A percentile compares a stretch with the other conserved stretches of the same genome.
Conservation (phyloP, 1,140 invertebrate species). For the Hylyphantes graminicola region DNA sequence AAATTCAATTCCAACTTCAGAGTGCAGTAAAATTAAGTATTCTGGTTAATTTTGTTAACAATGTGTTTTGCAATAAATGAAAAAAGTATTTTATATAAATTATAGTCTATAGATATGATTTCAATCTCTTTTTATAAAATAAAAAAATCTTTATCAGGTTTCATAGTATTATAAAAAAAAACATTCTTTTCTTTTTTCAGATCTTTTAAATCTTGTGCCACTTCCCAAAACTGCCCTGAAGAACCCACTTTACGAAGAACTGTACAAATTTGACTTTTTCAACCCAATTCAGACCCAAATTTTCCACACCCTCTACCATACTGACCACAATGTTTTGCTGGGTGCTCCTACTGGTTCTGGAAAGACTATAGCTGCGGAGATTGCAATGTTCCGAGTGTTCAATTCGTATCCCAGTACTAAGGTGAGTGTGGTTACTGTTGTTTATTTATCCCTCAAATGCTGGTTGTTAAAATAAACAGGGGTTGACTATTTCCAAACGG, state of each 20-base stretch:
- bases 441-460: too few species aligned
- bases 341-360: constrained; percentile 99
- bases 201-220: constrained; percentile 90
- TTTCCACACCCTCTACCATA: constrained; percentile 96
- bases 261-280: constrained; percentile 94
- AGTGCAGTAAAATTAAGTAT: too few species aligned
- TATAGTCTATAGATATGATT: neutral
- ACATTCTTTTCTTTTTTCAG: constrained; percentile 67
- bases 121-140: neutral
- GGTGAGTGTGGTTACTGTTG: constrained; percentile 72
- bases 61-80: neutral
- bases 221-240: constrained; percentile 86
- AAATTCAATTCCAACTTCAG: too few species aligned
- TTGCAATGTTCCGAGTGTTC: constrained; percentile 96
- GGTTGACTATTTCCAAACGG: too few species aligned
- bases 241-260: constrained; percentile 78
- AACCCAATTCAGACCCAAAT: constrained; percentile 99
- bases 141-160: constrained; percentile 35
- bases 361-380: constrained; percentile 98
- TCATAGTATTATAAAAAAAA: constrained; percentile 58
- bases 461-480: too few species aligned
- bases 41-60: neutral
- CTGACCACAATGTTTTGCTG: constrained; percentile 92
- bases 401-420: constrained; percentile 85
- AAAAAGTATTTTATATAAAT: neutral